Base-by-base conservation (phyloP, 2,113 vertebrate genomes). In the Gopherus evgoodei region DNA sequence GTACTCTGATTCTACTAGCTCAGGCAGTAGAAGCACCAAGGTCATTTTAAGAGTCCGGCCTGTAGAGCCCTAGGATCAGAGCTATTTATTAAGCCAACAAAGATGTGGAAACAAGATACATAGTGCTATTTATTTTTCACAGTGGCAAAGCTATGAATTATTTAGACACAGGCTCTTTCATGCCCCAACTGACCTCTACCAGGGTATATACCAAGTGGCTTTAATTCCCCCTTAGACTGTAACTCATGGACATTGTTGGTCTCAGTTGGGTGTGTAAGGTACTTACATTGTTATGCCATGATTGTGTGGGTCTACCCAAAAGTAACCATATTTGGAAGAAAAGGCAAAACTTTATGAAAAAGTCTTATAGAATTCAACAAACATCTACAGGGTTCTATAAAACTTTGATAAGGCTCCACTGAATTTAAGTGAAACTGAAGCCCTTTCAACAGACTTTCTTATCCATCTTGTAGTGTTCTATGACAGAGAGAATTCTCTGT, bases 101-200 rank as follows among this genome's bases (percentile, higher is more conserved):
- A 95, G 91, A 97, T 89, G 72, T 94, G 83, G 97, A 97, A 98
- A 97, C 89, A 96, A 95, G 97, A 98, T 97, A 54, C 95, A 89
- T 76, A 87, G 88, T 96, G 94, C 97, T 97, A 97, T 97, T 98
- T 98, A 96, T 97, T 98, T 97, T 96, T 96, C 79, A 84, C 76
- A 62, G 59, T 92, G 90, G 85, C 69, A 95, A 96, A 95, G 94
- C 94, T 81, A 89, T 96, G 84, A 91, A 82, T 83, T 98, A 97
- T 95, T 97, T 95, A 96, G 93, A 97, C 95, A 97, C 91, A 95
- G 95, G 19, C 29, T 97, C 94, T 96, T 87, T 85, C 65, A 76
- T 96, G 92, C 92, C 97, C 86, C 65, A 83, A 62, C 42, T 97
- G 97, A 95, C 93, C 96, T 95, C 88, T 31, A 88, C 90, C 95